phyloP scores from a whole-genome alignment of 2,113 vertebrate species.

The Ictalurus punctatus region DNA sequence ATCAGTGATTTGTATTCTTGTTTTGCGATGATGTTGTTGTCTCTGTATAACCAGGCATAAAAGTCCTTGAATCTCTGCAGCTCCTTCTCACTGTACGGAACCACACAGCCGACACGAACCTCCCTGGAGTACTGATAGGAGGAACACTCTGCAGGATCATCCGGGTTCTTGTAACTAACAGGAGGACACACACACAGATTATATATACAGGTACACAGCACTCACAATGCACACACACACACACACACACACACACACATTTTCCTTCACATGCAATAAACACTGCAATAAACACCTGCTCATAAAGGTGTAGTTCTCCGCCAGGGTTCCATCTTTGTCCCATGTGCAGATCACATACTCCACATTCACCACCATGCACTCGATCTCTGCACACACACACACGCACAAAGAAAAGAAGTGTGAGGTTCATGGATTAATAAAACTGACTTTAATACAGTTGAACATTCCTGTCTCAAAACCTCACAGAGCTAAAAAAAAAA shows the following conservation, averaged over 20 bases:
- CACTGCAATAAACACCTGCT: conserved; percentile 28
- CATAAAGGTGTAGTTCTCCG: conserved; percentile 43
- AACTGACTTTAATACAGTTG: not conserved
- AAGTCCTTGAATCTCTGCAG: not conserved
- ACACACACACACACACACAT: not conserved
- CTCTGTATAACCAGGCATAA: conserved; percentile 1
- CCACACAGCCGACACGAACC: conserved; percentile 39
- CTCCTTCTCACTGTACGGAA: conserved; percentile 3
- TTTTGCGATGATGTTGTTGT: not conserved
- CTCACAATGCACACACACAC: not conserved
- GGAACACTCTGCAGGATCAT: not conserved
- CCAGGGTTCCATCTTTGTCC: not conserved
- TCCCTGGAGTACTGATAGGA: conserved; percentile 15
- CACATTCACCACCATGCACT: conserved; percentile 51
- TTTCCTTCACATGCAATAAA: not conserved
- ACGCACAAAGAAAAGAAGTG: not conserved
- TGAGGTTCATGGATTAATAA: not conserved
- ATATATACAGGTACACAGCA: not conserved
- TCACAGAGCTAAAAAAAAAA: not conserved
- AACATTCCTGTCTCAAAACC: not conserved
- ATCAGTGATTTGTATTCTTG: not conserved
- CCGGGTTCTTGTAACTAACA: not conserved
- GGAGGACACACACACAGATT: not conserved
- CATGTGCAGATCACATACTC: conserved; percentile 52
- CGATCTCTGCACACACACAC: conserved; percentile 43